Evolutionary conservation across 1,140 invertebrate genomes (phyloP), one percentile per base, ranked within the genome.

Genomic region (Drosophila takahashii): DNA sequence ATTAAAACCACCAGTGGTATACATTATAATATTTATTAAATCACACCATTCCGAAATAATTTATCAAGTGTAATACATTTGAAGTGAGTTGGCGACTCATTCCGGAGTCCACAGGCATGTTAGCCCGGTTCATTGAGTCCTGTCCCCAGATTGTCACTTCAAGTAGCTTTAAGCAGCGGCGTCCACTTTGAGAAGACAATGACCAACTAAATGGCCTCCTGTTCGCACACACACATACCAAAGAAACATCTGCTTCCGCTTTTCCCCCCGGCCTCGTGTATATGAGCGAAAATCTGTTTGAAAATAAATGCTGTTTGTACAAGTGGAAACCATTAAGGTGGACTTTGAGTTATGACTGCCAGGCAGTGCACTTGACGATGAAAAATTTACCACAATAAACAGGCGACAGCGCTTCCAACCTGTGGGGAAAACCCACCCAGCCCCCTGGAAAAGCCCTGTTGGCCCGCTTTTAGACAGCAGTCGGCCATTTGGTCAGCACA

Each of bases 301-400:
- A 71, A 61, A 79, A 76, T 70, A 71, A 78, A 81, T 71, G 58
- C 57, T 69, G 69, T 56, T 75, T 57, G 44, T 58, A 79, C 70
- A 81, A 79, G 78, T 81, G 74, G 74, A 81, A 67, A 60, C 76
- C 83, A 87, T 89, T 89, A 83, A 64, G 71, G 76, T 77, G 76
- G 78, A 73, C 84, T 86, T 83, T 86, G 83, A 87, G 79, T 87
- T 83, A 83, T 87, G 80, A 79, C 71, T 87, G 62, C 56, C 77
- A 80, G 62, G 71, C 71, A 75, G 47, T 81, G 69, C 69, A 78
- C 59, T 87, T 89, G 84, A 83, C 75, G 65, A 89, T 87, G 83
- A 89, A 79, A 89, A 89, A 89, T 89, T 37, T 57, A 66, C 62
- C 67, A 83, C 79, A 87, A 87, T 83, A 72, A 81, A 77, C 65